Conservation (phyloP, 2,888 invertebrate genomes). For the Drosophila neutralis region DNA sequence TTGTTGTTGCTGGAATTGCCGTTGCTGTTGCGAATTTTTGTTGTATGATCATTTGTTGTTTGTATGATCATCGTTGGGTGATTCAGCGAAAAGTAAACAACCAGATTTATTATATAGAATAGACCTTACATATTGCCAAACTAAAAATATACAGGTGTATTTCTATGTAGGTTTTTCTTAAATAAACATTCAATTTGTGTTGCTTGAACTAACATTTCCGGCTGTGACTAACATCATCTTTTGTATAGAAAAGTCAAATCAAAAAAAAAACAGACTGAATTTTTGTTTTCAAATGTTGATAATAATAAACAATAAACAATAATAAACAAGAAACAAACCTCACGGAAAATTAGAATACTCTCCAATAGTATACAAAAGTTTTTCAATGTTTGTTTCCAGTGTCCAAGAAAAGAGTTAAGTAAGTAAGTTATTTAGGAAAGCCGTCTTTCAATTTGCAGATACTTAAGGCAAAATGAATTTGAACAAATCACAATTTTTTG, state of each 20-base stretch:
- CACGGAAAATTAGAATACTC: not conserved
- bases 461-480: slow-evolving; percentile 13
- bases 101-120: too few relatives aligned
- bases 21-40: slow-evolving; percentile 1
- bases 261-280: not conserved
- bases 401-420: not conserved
- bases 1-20: slow-evolving; percentile 47
- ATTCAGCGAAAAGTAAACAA: slow-evolving; percentile 36
- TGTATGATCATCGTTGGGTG: slow-evolving; percentile 20
- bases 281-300: not conserved
- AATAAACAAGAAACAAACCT: not conserved
- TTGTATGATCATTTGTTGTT: slow-evolving; percentile 17
- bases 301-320: too few relatives aligned
- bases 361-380: not conserved
- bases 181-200: not conserved
- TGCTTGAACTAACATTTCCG: not conserved
- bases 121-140: not conserved
- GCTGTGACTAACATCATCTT: not conserved
- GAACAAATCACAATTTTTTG: slow-evolving; percentile 2
- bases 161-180: not conserved
- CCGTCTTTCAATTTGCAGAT: not conserved
- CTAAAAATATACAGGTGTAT: not conserved
- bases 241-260: not conserved
- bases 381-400: not conserved
- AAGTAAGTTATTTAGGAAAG: not conserved